Percentiles rank a stretch among this genome's conserved stretches.
These are phyloP conservation scores for Dromococcyx pavoninus DNA, from an alignment of 2,797 vertebrate genomes.

Conservation along the genomic window DNA sequence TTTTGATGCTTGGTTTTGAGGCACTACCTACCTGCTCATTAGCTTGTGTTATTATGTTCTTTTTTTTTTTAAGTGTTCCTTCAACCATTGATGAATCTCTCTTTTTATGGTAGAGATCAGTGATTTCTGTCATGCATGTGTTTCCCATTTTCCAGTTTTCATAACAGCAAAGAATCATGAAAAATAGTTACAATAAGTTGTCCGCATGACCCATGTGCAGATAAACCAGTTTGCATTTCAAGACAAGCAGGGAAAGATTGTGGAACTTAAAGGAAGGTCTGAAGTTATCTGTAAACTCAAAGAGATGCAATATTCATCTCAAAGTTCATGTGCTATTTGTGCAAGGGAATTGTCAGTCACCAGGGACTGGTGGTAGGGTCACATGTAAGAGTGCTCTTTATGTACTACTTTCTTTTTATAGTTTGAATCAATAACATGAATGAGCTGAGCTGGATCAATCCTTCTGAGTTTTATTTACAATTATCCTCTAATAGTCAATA, in stretches of 20 bases:
- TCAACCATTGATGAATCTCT: background rate
- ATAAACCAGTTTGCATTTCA: background rate
- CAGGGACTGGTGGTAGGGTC: background rate
- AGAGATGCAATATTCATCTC: background rate
- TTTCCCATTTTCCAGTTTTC: background rate
- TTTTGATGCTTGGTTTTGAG: background rate
- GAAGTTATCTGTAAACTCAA: background rate
- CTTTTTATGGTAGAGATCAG: background rate
- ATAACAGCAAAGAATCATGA: background rate
- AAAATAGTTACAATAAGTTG: background rate
- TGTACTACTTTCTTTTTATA: constrained; percentile 41
- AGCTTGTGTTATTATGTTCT: background rate
- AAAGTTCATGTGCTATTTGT: background rate
- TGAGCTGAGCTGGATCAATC: constrained; percentile 37
- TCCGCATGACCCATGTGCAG: background rate
- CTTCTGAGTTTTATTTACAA: constrained; percentile 58
- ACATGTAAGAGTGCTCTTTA: background rate
- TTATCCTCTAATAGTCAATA: constrained; percentile 32
- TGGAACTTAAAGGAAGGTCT: background rate
- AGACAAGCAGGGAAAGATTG: background rate
- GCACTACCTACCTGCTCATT: background rate
- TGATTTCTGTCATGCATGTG: background rate
- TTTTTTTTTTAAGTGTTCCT: background rate
- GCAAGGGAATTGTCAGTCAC: background rate
- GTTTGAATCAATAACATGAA: constrained; percentile 56